Conservation (phyloP, 1,140 invertebrate species). For the Eumeta japonica region DNA sequence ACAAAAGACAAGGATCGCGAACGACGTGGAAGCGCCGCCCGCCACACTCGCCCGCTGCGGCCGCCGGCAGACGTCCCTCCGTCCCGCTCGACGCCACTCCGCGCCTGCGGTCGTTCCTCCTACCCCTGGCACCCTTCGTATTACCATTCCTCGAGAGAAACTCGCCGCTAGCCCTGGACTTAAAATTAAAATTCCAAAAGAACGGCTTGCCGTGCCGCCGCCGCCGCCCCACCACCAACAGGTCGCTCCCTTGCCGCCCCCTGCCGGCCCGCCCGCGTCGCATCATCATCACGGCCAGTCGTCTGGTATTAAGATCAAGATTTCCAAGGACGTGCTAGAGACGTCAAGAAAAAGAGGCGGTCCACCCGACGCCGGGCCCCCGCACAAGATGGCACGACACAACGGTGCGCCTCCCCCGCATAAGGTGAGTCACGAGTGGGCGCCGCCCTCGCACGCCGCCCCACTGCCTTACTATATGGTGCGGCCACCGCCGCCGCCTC, state of each 20-base stretch:
- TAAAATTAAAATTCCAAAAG: slow-evolving; percentile 54
- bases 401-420: slow-evolving; percentile 29
- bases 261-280: not conserved
- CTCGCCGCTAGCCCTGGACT: slow-evolving; percentile 37
- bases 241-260: not conserved
- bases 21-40: slow-evolving; percentile 21
- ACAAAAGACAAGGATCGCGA: slow-evolving; percentile 50
- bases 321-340: slow-evolving; percentile 49
- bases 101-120: slow-evolving; percentile 4
- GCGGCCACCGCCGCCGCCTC: slow-evolving; percentile 40
- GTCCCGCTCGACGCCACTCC: too few species aligned
- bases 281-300: too few species aligned
- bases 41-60: slow-evolving; percentile 10
- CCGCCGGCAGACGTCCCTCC: too few species aligned
- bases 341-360: slow-evolving; percentile 34
- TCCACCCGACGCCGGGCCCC: slow-evolving; percentile 18
- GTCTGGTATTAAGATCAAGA: slow-evolving; percentile 49
- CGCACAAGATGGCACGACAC: slow-evolving; percentile 34
- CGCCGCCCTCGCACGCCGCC: slow-evolving; percentile 28
- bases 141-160: slow-evolving; percentile 48
- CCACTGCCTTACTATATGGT: slow-evolving; percentile 42
- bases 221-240: slow-evolving; percentile 36
- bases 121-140: slow-evolving; percentile 24
- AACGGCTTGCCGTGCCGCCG: slow-evolving; percentile 45
- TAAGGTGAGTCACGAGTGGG: slow-evolving; percentile 41